These are phyloP conservation scores for Ceryle rudis DNA, from an alignment of 2,797 vertebrate species.

Conservation along the genomic window DNA sequence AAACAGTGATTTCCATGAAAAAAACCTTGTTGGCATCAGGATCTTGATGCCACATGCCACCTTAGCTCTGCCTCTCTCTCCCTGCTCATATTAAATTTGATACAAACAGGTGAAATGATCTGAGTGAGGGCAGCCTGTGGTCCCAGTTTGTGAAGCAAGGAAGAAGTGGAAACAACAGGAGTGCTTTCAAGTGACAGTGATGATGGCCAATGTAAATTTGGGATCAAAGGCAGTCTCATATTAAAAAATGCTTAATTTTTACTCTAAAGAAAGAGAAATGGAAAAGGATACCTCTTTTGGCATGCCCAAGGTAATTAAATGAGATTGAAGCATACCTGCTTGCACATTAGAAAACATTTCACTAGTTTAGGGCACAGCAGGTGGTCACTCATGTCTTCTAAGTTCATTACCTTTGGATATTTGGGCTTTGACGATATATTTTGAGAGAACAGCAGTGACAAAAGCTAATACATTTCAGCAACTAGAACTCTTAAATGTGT, in stretches of 20 bases:
- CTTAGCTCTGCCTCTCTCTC: constrained; percentile 9
- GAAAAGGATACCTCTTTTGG: constrained; percentile 24
- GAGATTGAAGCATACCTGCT: background rate
- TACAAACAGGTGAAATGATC: constrained; percentile 47
- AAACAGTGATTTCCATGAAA: constrained; percentile 30
- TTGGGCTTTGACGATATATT: background rate
- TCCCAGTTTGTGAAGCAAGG: constrained; percentile 57
- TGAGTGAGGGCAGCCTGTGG: constrained; percentile 11
- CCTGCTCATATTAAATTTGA: constrained; percentile 5
- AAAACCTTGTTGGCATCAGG: background rate
- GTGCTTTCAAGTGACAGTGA: constrained; percentile 37
- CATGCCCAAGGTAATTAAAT: constrained; percentile 11
- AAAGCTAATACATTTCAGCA: background rate
- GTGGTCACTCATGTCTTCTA: background rate
- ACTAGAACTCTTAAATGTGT: background rate
- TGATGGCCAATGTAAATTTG: constrained; percentile 32
- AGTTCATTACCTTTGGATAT: background rate
- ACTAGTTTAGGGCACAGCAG: background rate
- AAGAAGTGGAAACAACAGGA: constrained; percentile 21
- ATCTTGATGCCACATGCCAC: constrained; percentile 19
- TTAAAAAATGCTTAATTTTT: constrained; percentile 36
- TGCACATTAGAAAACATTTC: background rate
- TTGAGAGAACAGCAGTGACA: background rate
- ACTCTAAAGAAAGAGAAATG: constrained; percentile 31
- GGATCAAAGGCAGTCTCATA: constrained; percentile 22